Conservation (phyloP, 1,140 invertebrate genomes). For the Thaumetopoea pityocampa region DNA sequence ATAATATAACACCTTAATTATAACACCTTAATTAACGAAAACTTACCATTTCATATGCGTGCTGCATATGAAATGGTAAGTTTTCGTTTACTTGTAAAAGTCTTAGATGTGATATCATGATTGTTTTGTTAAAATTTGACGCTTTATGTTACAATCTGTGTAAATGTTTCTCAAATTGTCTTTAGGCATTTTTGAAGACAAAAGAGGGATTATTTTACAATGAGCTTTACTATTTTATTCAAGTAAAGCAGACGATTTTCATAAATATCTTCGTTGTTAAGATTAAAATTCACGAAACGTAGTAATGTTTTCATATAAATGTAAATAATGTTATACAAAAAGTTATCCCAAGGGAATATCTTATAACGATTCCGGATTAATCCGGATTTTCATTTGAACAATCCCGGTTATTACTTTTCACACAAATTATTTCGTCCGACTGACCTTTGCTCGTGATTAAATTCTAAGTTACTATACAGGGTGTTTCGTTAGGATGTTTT, state of each 20-base stretch:
- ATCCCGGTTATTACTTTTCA: conserved; percentile 5
- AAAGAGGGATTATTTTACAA: conserved; percentile 14
- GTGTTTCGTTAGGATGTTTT: too few relatives aligned
- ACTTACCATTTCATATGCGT: too few relatives aligned
- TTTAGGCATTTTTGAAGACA: conserved; percentile 1
- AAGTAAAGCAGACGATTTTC: conserved; percentile 6
- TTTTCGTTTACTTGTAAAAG: too few relatives aligned
- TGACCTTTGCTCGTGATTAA: too few relatives aligned
- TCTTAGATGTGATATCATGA: too few relatives aligned
- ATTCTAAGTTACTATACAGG: too few relatives aligned
- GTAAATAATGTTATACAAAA: conserved; percentile 41
- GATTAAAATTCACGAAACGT: conserved; percentile 27
- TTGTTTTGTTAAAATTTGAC: neutral
- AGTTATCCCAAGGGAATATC: conserved; percentile 32
- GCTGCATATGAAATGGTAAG: too few relatives aligned
- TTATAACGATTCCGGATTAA: conserved; percentile 43
- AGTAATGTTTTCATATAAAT: conserved; percentile 48
- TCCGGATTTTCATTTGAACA: conserved; percentile 32
- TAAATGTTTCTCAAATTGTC: neutral
- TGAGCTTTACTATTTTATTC: conserved; percentile 13
- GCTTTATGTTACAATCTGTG: neutral
- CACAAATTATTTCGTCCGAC: conserved; percentile 14
- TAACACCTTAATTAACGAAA: too few relatives aligned
- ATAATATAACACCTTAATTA: too few relatives aligned
- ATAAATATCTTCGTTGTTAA: conserved; percentile 14